Conservation (phyloP, 2,888 invertebrate genomes). For the Drosophila basisetae region DNA sequence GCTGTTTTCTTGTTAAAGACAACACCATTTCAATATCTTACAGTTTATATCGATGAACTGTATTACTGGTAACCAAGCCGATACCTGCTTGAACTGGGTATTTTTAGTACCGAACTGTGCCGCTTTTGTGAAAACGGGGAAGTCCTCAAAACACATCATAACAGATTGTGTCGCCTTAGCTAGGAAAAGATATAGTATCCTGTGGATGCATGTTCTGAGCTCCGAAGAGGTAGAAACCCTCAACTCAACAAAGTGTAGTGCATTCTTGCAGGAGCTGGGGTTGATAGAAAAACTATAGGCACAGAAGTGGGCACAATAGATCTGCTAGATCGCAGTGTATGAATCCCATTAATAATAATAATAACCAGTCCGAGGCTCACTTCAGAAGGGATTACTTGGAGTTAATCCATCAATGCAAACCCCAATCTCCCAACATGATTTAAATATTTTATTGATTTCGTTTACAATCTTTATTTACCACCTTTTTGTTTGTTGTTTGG, state of each 20-base stretch:
- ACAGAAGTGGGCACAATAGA: not conserved
- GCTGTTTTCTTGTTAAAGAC: not conserved
- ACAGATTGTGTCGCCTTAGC: not conserved
- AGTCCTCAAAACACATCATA: not conserved
- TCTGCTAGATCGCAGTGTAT: not conserved
- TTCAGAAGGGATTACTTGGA: not conserved
- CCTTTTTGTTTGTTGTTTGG: constrained; percentile 63
- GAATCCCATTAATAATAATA: not conserved
- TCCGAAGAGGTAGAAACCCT: not conserved
- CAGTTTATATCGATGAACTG: not conserved
- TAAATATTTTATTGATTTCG: constrained; percentile 41
- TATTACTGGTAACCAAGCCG: not conserved
- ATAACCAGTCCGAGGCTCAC: not conserved
- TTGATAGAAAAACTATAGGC: not conserved
- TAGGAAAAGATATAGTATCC: not conserved
- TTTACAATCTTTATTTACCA: constrained; percentile 72
- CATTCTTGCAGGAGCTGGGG: not conserved
- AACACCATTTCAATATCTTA: not conserved
- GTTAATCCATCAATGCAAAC: not conserved
- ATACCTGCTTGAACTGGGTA: not conserved
- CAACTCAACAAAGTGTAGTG: not conserved
- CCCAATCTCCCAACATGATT: not conserved
- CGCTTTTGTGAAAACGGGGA: not conserved
- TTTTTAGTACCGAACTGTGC: not conserved
- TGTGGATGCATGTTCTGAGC: too few relatives aligned